Evolutionary conservation across 2,888 invertebrate genomes (phyloP), one percentile per base, ranked within the genome.

Genomic region (Chromoteleia sp.): DNA sequence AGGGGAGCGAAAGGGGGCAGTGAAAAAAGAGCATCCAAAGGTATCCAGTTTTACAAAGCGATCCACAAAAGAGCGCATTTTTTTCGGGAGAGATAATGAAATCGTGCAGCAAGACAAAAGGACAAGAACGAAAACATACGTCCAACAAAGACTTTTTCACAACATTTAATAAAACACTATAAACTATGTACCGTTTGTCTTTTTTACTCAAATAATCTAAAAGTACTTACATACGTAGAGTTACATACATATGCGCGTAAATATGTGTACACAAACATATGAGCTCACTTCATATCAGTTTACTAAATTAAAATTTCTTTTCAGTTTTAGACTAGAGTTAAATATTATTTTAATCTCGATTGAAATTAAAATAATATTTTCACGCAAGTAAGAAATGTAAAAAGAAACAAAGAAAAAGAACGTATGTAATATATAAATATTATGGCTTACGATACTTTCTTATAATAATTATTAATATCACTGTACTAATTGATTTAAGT

Each of bases 101-200:
- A 70, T 63, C 78, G 63, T 78, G 78, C 71, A 71, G 65, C 71
- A 78, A 71, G 71, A 78, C 78, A 71, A 71, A 77, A 77, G 78
- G 78, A 78, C 65, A 70, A 71, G 30, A 78, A 58, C 71, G 58
- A 71, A 71, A 78, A 65, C 39, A 71, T 65, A 78, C 65, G 71
- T 58, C 58, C 58, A 77, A 79, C 68, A 82, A 17, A 82, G 82
- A 86, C 84, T 88, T 88, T 88, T 88, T 84, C 87, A 87, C 88
- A 91, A 91, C 91, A 90, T 91, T 91, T 90, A 91, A 91, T 91
- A 91, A 91, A 91, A 91, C 90, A 86, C 90, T 91, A 91, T 89
- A 88, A 90, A 89, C 90, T 91, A 91, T 88, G 86, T 88, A 91
- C 39, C 48, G 52, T 59, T 48, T 67, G 67, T 50, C 89, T 89